Evolutionary conservation across 2,888 invertebrate genomes (phyloP), one percentile per base, ranked within the genome.

Genomic region (Diploptera punctata): DNA sequence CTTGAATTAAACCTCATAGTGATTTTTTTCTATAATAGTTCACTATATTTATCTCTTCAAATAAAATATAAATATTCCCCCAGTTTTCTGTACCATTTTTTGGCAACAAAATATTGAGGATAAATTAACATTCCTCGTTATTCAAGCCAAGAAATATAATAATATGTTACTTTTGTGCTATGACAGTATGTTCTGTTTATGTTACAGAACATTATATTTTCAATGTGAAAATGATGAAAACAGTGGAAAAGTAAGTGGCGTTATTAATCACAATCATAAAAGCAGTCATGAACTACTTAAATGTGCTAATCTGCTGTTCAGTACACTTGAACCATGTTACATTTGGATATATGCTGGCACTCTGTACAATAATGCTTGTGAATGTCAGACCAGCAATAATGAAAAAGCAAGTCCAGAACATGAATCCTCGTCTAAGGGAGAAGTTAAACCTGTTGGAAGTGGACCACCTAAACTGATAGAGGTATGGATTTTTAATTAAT

Each of bases 291-390:
- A 95, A 80, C 86, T 94, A 49, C 86, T 92, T 16, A 95, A 95
- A 82, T 93, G 93, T 21, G 93, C 94, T 1, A 95, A 95, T 83
- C 84, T 95, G 75, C 83, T 96, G 29, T 93, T 96, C 80, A 91
- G 91, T 70, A 91, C 93, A 0, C 86, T 95, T 75, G 94, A 95
- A 80, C 91, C 92, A n/a, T 90, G 90, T 72, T 95, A 93, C 79
- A 90, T 95, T 71, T 96, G 96, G 95, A 89, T 90, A 75, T 94
- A 92, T 79, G 88, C 93, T 76, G 90, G 90, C 29, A 85, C 86
- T 76, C 82, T 91, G 74, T 90, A 88, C 77, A 87, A 88, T 71
- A 87, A 87, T 72, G 86, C 88, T 1, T 89, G 88, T 77, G 82
- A 82, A 76, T 81, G 69, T 79, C 81, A 75, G 79, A 78, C 75